Conservation (phyloP, 2,797 vertebrate species). For the Lacerta bilineata region DNA sequence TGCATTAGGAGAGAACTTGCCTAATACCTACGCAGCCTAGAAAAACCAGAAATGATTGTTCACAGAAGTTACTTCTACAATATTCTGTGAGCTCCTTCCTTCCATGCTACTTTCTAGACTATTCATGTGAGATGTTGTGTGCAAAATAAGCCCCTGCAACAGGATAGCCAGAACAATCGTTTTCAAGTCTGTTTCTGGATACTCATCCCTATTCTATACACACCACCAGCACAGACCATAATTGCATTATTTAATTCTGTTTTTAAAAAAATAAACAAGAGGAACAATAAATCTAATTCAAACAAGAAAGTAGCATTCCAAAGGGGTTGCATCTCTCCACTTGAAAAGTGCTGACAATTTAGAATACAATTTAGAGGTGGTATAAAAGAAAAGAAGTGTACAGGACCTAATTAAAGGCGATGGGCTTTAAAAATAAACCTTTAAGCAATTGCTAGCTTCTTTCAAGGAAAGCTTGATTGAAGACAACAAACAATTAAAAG, state of each 20-base stretch:
- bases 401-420: slow-evolving; percentile 70
- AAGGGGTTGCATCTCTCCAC: slow-evolving; percentile 69
- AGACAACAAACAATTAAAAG: slow-evolving; percentile 42
- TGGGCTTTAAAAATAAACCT: slow-evolving; percentile 66
- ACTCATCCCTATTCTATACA: slow-evolving; percentile 11
- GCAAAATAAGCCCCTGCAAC: background rate
- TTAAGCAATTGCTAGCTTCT: slow-evolving; percentile 41
- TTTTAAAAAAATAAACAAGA: slow-evolving; percentile 27
- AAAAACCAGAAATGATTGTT: background rate
- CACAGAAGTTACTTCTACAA: background rate
- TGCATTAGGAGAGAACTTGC: background rate
- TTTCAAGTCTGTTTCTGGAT: background rate
- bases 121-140: background rate
- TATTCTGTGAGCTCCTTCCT: background rate
- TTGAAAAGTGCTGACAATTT: slow-evolving; percentile 65
- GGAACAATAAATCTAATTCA: slow-evolving; percentile 64
- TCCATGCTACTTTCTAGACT: background rate
- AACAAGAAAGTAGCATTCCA: slow-evolving; percentile 68
- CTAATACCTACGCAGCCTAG: background rate
- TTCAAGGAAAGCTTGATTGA: slow-evolving; percentile 27
- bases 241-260: slow-evolving; percentile 64
- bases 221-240: slow-evolving; percentile 43
- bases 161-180: background rate
- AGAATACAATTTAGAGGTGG: slow-evolving; percentile 68
- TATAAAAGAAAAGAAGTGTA: slow-evolving; percentile 59